Conservation (phyloP, 2,888 invertebrate species). For the Chaetoderma sp. region DNA sequence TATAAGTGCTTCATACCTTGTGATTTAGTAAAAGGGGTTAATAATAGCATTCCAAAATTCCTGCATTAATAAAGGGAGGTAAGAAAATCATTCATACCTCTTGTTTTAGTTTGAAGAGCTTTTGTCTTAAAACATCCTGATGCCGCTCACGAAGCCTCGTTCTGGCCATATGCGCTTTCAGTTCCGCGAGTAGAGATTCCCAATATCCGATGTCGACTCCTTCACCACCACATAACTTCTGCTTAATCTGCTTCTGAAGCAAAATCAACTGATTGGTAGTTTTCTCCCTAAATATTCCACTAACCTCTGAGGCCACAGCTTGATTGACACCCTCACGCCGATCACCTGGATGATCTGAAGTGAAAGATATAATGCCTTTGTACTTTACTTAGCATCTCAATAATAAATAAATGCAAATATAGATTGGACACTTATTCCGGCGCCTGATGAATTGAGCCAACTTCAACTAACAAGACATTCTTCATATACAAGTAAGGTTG, state of each 20-base stretch:
- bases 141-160: constrained; percentile 92
- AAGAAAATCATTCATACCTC: no score
- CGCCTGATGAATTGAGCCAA: no score
- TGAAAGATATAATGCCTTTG: background rate
- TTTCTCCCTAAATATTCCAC: constrained; percentile 92
- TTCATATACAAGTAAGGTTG: no score
- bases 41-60: no score
- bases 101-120: constrained; percentile 89
- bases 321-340: constrained; percentile 87
- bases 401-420: no score
- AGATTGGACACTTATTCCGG: no score
- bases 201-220: constrained; percentile 97
- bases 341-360: constrained; percentile 60
- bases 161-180: constrained; percentile 95
- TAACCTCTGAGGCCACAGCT: constrained; percentile 90
- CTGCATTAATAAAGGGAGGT: no score
- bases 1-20: no score
- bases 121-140: constrained; percentile 87
- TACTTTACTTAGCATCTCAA: background rate
- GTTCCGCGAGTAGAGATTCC: constrained; percentile 95
- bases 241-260: constrained; percentile 86
- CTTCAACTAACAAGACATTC: no score
- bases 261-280: constrained; percentile 86
- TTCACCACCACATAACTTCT: constrained; percentile 86
- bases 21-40: no score